These are phyloP conservation scores for Rhinopithecus roxellana DNA, from an alignment of 2,113 vertebrate genomes.

Conservation along the genomic window DNA sequence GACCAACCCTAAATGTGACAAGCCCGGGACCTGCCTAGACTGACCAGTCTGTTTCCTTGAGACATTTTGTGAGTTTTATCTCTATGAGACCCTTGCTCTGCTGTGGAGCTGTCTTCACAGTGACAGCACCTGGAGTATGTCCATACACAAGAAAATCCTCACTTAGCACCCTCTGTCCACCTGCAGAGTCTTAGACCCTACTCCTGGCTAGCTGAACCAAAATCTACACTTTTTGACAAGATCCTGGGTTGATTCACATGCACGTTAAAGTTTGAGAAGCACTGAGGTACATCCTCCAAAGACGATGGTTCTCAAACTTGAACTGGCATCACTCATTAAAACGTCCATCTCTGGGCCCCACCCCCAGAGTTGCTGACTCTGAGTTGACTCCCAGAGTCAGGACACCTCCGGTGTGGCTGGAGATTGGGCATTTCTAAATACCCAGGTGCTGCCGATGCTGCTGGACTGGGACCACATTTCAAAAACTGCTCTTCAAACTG, in stretches of 20 bases:
- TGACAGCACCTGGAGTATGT: neutral
- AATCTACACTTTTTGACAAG: neutral
- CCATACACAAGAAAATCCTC: neutral
- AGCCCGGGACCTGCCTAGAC: neutral
- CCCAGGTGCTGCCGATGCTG: neutral
- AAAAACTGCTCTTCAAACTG: neutral
- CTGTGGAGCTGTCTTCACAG: neutral
- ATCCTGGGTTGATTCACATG: neutral
- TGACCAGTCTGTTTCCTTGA: neutral
- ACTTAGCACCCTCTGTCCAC: neutral
- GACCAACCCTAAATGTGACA: neutral
- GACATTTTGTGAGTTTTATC: neutral
- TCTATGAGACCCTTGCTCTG: neutral
- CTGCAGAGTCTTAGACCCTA: neutral
- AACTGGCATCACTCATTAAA: neutral
- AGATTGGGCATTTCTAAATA: neutral
- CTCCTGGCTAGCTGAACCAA: neutral
- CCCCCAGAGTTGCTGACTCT: neutral
- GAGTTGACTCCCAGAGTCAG: neutral
- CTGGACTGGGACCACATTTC: neutral
- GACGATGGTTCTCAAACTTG: neutral
- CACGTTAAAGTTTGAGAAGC: neutral
- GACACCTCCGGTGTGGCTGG: neutral
- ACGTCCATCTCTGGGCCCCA: neutral
- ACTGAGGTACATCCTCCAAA: neutral